Evolutionary conservation across 2,113 vertebrate species (phyloP).

Genomic region (Poicephalus meyeri): DNA sequence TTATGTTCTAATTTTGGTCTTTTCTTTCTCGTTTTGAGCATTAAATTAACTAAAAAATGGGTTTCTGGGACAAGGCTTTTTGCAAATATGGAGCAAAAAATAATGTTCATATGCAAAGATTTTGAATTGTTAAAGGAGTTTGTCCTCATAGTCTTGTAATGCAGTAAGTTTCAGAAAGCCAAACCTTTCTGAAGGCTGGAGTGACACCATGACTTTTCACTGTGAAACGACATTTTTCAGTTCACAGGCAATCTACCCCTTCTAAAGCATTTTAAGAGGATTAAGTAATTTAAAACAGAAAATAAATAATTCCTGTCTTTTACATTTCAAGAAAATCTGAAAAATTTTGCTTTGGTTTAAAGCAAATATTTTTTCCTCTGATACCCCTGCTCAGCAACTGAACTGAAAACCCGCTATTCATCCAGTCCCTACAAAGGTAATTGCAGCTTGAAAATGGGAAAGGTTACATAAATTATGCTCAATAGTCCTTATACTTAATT

Average conservation of each 20-base stretch:
- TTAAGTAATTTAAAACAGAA: slow-evolving; percentile 60
- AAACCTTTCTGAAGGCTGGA: not conserved
- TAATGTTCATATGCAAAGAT: not conserved
- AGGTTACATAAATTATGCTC: slow-evolving; percentile 56
- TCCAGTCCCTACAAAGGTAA: slow-evolving; percentile 12
- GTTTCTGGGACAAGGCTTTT: not conserved
- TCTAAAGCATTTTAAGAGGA: slow-evolving; percentile 46
- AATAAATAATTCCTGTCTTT: slow-evolving; percentile 35
- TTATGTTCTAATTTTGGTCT: not conserved
- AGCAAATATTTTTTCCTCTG: slow-evolving; percentile 21
- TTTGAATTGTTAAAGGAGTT: not conserved
- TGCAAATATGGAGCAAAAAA: not conserved
- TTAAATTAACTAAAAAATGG: not conserved
- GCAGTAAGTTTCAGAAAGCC: not conserved
- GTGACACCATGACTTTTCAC: not conserved
- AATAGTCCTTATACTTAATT: slow-evolving; percentile 15
- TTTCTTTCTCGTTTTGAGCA: not conserved
- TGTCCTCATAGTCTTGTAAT: not conserved
- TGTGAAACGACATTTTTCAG: not conserved
- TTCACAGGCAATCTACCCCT: slow-evolving; percentile 18
- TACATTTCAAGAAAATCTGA: slow-evolving; percentile 43
- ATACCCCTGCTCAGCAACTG: slow-evolving; percentile 5
- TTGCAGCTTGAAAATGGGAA: slow-evolving; percentile 42
- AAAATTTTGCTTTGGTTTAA: slow-evolving; percentile 44
- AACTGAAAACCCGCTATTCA: slow-evolving; percentile 52